A percentile compares a stretch with the other conserved stretches of the same genome.
These are phyloP conservation scores for Micrasema minimum DNA, from an alignment of 1,140 invertebrate genomes.

Conservation along the genomic window DNA sequence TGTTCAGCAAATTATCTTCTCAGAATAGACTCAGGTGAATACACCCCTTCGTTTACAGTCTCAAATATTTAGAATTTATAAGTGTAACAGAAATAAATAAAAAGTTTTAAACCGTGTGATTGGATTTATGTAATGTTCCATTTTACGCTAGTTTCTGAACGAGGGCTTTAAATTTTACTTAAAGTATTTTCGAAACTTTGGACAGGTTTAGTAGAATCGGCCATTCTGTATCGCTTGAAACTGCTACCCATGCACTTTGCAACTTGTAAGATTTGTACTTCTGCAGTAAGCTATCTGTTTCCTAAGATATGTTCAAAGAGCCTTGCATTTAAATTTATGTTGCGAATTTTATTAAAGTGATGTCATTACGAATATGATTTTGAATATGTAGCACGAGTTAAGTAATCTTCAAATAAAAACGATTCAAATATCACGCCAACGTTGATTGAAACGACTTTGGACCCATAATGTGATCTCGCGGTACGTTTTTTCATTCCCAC, in stretches of 20 bases:
- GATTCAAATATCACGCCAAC: constrained; percentile 31
- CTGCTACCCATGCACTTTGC: neutral
- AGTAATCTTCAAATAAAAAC: constrained; percentile 10
- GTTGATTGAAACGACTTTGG: constrained; percentile 26
- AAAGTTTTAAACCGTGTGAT: too few species aligned
- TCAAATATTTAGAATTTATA: neutral
- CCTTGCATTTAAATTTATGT: too few species aligned
- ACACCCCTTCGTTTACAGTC: neutral
- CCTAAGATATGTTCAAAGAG: too few species aligned
- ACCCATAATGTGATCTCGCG: constrained; percentile 25
- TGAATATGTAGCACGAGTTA: too few species aligned
- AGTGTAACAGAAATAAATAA: neutral
- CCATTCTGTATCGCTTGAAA: constrained; percentile 7
- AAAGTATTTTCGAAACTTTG: neutral
- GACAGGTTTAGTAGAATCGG: constrained; percentile 6
- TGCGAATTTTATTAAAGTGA: too few species aligned
- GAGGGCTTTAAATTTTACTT: neutral
- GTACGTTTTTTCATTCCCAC: constrained; percentile 30
- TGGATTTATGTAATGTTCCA: too few species aligned
- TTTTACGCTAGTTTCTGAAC: too few species aligned
- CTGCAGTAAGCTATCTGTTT: neutral
- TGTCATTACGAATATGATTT: too few species aligned
- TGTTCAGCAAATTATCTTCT: neutral
- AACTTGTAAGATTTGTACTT: neutral
- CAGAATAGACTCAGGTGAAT: neutral